A percentile compares a stretch with the other conserved stretches of the same genome.
Conservation (phyloP, 2,888 invertebrate genomes). For the Erpobdella octoculata region DNA sequence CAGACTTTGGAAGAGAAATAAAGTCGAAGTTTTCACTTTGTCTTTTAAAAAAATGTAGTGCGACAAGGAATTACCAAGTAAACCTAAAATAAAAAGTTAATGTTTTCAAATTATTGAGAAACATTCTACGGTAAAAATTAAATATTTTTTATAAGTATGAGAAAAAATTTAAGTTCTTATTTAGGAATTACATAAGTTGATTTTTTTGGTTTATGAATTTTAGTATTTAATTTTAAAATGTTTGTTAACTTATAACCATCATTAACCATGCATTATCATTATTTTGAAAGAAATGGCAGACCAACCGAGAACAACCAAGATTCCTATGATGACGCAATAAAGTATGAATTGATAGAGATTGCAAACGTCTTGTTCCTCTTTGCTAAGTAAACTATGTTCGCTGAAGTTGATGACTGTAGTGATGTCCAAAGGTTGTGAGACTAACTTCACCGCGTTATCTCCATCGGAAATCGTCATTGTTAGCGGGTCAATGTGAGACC, state of each 20-base stretch:
- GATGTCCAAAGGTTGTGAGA: neutral
- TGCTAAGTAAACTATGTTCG: neutral
- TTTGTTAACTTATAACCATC: too few relatives aligned
- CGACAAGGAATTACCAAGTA: conserved; percentile 36
- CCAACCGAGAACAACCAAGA: conserved; percentile 32
- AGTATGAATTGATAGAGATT: conserved; percentile 34
- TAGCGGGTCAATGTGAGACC: too few relatives aligned
- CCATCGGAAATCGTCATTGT: too few relatives aligned
- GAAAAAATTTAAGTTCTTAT: neutral
- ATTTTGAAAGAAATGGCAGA: neutral
- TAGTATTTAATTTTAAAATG: too few relatives aligned
- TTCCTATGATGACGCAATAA: conserved; percentile 33
- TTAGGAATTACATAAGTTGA: too few relatives aligned
- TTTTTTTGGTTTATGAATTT: too few relatives aligned
- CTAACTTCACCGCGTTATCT: too few relatives aligned
- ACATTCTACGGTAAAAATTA: neutral
- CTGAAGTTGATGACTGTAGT: neutral
- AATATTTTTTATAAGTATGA: neutral
- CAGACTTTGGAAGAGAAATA: conserved; percentile 38
- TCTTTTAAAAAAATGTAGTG: conserved; percentile 37
- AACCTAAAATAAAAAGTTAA: neutral
- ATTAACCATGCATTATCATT: too few relatives aligned
- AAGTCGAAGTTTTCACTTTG: conserved; percentile 39
- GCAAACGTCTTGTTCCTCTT: conserved; percentile 19
- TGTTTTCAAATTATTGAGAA: neutral